phyloP scores from a whole-genome alignment of 2,113 vertebrate species.

The Epinephelus lanceolatus region DNA sequence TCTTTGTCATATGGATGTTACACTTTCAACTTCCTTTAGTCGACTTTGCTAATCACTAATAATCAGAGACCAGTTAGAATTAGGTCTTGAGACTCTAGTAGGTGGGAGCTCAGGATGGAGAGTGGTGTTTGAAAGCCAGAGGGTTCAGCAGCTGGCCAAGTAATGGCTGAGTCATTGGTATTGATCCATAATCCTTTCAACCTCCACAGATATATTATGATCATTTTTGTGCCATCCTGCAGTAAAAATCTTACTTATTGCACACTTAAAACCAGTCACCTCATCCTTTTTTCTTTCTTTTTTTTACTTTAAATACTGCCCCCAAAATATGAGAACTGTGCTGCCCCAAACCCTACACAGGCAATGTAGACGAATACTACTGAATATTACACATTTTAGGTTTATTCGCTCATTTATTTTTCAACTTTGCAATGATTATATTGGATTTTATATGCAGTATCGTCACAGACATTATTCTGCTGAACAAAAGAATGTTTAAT shows the following conservation, averaged over 20 bases:
- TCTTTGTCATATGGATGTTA: background rate
- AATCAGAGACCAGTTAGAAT: background rate
- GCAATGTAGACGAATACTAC: background rate
- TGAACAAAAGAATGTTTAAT: background rate
- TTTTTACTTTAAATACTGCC: background rate
- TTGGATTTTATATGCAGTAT: background rate
- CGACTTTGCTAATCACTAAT: slow-evolving; percentile 4
- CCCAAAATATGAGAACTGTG: slow-evolving; percentile 9
- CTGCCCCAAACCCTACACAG: background rate
- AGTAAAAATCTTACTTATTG: slow-evolving; percentile 2
- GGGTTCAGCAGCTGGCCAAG: slow-evolving; percentile 33
- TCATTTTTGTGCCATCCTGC: slow-evolving; percentile 26
- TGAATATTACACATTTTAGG: background rate
- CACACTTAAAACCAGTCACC: slow-evolving; percentile 25
- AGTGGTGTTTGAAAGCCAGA: slow-evolving; percentile 39
- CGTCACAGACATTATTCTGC: background rate
- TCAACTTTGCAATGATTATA: background rate
- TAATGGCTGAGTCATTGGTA: slow-evolving; percentile 56
- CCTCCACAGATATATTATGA: slow-evolving; percentile 27
- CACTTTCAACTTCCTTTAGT: background rate
- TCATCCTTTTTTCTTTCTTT: slow-evolving; percentile 4
- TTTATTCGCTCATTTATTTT: background rate
- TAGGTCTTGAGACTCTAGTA: background rate
- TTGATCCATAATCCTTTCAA: slow-evolving; percentile 43
- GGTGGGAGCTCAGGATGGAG: slow-evolving; percentile 3